A percentile compares a stretch with the other conserved stretches of the same genome.
phyloP scores from a whole-genome alignment of 2,113 vertebrate genomes.

The Axis porcinus region DNA sequence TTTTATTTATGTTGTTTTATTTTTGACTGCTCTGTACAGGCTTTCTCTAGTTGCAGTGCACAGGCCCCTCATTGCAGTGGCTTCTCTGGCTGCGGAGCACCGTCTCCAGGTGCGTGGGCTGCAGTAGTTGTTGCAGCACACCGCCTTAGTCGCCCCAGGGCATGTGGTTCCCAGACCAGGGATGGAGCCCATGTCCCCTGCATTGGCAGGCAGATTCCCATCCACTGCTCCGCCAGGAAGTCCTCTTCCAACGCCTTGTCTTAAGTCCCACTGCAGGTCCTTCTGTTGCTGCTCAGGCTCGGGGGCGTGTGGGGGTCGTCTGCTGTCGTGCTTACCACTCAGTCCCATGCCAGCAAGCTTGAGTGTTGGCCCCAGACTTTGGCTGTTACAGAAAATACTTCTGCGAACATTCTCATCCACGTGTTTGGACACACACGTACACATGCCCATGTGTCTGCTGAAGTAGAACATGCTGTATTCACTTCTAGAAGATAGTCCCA shows the following conservation, averaged over 20 bases:
- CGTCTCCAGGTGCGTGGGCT: fast-evolving
- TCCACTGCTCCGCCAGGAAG: not conserved
- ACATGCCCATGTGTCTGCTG: not conserved
- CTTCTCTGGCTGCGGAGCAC: not conserved
- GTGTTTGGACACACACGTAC: not conserved
- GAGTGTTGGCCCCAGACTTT: not conserved
- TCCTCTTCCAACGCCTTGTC: fast-evolving
- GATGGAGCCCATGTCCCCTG: not conserved
- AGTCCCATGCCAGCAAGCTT: not conserved
- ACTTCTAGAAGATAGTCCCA: not conserved
- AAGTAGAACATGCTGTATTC: not conserved
- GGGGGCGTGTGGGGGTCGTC: not conserved
- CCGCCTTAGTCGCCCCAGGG: not conserved
- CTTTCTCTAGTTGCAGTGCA: fast-evolving
- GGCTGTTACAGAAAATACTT: not conserved
- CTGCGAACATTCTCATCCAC: not conserved
- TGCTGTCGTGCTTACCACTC: not conserved
- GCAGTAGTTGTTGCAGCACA: fast-evolving
- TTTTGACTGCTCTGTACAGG: fast-evolving
- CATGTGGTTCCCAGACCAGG: not conserved
- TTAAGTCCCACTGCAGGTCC: no score
- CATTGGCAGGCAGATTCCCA: not conserved
- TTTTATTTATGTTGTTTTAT: fast-evolving
- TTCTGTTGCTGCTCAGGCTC: not conserved
- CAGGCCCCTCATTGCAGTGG: fast-evolving